Base-by-base conservation (phyloP, 1,140 invertebrate species). In the Drosophila neocordata region DNA sequence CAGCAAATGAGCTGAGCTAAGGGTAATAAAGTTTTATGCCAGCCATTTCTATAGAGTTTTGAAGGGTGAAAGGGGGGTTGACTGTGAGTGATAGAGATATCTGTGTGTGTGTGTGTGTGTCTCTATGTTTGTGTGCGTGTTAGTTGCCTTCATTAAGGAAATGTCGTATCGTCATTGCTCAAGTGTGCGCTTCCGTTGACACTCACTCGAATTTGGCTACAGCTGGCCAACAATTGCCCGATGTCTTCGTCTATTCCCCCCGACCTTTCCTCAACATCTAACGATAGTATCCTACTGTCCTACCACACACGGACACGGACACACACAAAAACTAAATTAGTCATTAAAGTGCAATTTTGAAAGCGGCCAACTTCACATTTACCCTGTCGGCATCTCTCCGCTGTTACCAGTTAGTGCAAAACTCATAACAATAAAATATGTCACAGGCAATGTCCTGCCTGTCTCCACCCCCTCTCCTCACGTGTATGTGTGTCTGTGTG, bases 301-400 rank as follows among this genome's bases (percentile, higher is more conserved):
- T 38, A 8, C 18, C 59, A 24, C 55, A 31, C 27, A 31, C 27
- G 44, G 55, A 51, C 48, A 66, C 35, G 24, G 61, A 55, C 65
- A 35, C 57, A 61, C 53, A 73, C 79, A 82, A 70, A 77, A 77
- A 79, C 83, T 72, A 83, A 88, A 88, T 88, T 88, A 88, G 83
- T 77, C 83, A 83, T 88, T 88, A 83, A 88, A 88, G 76, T 83
- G 84, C 79, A 89, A 83, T 88, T 85, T 88, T 89, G 79, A 83
- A 83, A 80, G 66, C 76, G 59, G 41, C 53, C 61, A 74, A 35
- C 52, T 18, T 27, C 37, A 31, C 27, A 35, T 35, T 41, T 12
- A 15, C 18, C 37, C 12, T 13, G 1, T 38, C 37, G 4, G 1
- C 12, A 4, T 5, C 37, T 0, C 3, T 38, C 15, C 41, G 18